Conservation (phyloP, 2,888 invertebrate genomes). For the Laothoe populi region DNA sequence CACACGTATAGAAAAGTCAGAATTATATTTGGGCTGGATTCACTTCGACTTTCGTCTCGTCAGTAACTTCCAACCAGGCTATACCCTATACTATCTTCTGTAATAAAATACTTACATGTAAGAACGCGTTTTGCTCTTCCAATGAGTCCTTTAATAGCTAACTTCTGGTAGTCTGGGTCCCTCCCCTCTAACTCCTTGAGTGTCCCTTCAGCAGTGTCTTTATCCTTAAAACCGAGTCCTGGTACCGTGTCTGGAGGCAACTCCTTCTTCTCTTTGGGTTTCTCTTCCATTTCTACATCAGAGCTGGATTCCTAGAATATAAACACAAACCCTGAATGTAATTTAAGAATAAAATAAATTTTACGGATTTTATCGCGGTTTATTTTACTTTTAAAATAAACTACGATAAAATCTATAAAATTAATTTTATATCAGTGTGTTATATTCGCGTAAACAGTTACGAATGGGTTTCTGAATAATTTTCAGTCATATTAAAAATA, state of each 20-base stretch:
- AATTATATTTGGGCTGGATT: too few species aligned
- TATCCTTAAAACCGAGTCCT: constrained; percentile 91
- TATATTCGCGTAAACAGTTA: too few species aligned
- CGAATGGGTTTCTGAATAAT: too few species aligned
- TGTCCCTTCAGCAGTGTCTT: constrained; percentile 88
- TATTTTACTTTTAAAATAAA: too few species aligned
- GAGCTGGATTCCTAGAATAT: constrained; percentile 65
- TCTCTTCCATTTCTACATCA: constrained; percentile 74
- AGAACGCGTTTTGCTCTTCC: constrained; percentile 89
- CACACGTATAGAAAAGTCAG: too few species aligned
- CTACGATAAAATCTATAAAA: too few species aligned
- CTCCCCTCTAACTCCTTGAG: constrained; percentile 87
- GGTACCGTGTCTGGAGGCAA: constrained; percentile 86
- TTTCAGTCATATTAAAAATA: too few species aligned
- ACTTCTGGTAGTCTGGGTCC: constrained; percentile 91
- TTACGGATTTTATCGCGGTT: too few species aligned
- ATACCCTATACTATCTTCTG: too few species aligned
- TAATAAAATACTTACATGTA: constrained; percentile 76
- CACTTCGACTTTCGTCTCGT: neutral
- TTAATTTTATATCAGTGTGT: too few species aligned
- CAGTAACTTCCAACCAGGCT: too few species aligned
- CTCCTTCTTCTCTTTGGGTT: constrained; percentile 62
- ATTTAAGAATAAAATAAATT: too few species aligned
- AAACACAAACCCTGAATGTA: neutral
- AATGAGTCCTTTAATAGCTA: constrained; percentile 89